Evolutionary conservation across 2,888 invertebrate genomes (phyloP), one percentile per base, ranked within the genome.

Genomic region (Agrochola litura): DNA sequence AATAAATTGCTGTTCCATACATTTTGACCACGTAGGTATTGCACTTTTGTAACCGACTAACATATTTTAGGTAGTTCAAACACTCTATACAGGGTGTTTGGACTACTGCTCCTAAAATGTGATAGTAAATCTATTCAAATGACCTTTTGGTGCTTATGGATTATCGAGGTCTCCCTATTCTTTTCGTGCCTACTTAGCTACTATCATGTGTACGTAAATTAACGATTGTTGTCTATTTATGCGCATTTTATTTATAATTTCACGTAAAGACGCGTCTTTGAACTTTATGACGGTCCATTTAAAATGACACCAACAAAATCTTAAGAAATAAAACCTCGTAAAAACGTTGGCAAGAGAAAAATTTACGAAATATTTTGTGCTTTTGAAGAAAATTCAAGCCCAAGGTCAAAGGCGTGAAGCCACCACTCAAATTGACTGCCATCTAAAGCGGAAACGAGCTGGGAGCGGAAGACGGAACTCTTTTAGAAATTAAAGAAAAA

Each of bases 361-460:
- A 73, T 81, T 68, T 49, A 68, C 37, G 41, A 70, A 73, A 68
- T 71, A 67, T 82, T 77, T 77, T 66, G 66, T 61, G 58, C 41
- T 54, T 73, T 66, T 73, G 63, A 73, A 76, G 64, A 83, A 82
- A 84, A 80, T 75, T 82, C 76, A 74, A 73, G 61, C 43, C 77
- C 77, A 76, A 81, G 84, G 84, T 78, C 72, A 70, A 46, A 70
- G 56, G 63, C 70, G 73, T 52, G 82, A 74, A 75, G 72, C 81
- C 65, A 72, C 71, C 75, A 72, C 67, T 84, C 76, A 90, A 86
- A 89, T 89, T 86, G 86, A 84, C 86, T 89, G 86, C 81, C 84
- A 86, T 85, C 86, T 84, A 76, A 84, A 88, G 77, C 85, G 84
- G 80, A 90, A 90, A 90, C 85, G 87, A 87, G 86, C 77, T 86